phyloP scores from a whole-genome alignment of 2,888 invertebrate genomes.

The Ochropleura plecta region DNA sequence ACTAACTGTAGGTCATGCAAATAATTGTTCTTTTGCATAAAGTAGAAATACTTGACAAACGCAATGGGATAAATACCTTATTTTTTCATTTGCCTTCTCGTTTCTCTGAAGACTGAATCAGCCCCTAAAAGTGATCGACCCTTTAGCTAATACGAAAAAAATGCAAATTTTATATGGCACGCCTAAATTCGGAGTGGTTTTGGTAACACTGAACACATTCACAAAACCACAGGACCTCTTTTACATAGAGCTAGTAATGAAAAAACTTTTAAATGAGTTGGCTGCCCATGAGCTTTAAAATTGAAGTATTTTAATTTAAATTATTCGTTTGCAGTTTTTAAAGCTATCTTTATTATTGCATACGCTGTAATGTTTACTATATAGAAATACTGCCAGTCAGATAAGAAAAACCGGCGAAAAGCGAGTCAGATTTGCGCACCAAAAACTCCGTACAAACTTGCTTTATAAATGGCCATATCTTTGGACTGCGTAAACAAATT shows the following conservation, averaged over 20 bases:
- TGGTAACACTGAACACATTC: constrained; percentile 68
- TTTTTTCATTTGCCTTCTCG: constrained; percentile 50
- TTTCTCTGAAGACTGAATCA: constrained; percentile 47
- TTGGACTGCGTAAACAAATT: too few relatives aligned
- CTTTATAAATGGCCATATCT: too few relatives aligned
- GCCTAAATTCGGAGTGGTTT: constrained; percentile 68
- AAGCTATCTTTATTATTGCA: constrained; percentile 12
- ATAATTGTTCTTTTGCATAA: not conserved
- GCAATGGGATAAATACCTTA: constrained; percentile 45
- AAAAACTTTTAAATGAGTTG: constrained; percentile 76
- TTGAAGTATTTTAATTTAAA: constrained; percentile 62
- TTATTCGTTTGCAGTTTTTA: constrained; percentile 42
- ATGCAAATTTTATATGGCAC: constrained; percentile 70
- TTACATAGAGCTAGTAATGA: constrained; percentile 71
- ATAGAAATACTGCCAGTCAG: not conserved
- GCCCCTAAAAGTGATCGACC: constrained; percentile 62
- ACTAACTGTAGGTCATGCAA: too few relatives aligned
- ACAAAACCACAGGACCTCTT: constrained; percentile 60
- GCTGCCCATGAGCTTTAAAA: constrained; percentile 66
- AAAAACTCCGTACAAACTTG: too few relatives aligned
- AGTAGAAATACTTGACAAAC: not conserved
- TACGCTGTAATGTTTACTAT: constrained; percentile 26
- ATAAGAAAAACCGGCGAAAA: too few relatives aligned
- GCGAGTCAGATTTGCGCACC: too few relatives aligned
- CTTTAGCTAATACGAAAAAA: constrained; percentile 66